phyloP scores from a whole-genome alignment of 2,888 invertebrate species.

The Brachynemurus nebulosus region DNA sequence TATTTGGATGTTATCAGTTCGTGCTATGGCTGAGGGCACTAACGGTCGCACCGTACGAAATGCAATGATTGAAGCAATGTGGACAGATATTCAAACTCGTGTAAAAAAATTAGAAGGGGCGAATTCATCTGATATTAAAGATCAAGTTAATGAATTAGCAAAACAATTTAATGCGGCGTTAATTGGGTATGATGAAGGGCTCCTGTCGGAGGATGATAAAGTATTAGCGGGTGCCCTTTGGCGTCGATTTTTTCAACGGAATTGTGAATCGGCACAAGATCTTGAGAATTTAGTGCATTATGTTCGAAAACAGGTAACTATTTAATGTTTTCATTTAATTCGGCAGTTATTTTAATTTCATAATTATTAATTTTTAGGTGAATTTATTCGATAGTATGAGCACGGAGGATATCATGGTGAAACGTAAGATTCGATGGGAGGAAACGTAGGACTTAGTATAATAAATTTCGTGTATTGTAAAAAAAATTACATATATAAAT shows the following conservation, averaged over 20 bases:
- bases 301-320: constrained; percentile 56
- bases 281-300: constrained; percentile 61
- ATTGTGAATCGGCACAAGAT: constrained; percentile 46
- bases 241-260: constrained; percentile 62
- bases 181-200: constrained; percentile 77
- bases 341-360: background rate
- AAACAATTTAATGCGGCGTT: constrained; percentile 75
- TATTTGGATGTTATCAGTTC: constrained; percentile 71
- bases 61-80: constrained; percentile 62
- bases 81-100: constrained; percentile 66
- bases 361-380: background rate
- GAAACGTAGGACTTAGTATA: too few species aligned
- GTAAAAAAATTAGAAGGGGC: constrained; percentile 33
- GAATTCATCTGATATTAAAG: background rate
- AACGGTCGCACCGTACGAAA: constrained; percentile 61
- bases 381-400: too few species aligned
- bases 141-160: constrained; percentile 48
- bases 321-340: background rate
- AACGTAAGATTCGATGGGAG: too few species aligned
- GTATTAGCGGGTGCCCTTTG: constrained; percentile 71
- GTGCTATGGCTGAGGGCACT: constrained; percentile 67
- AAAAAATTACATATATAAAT: too few species aligned
- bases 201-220: constrained; percentile 52
- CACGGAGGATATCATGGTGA: too few species aligned
- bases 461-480: too few species aligned